Percentiles rank a stretch among this genome's conserved stretches.
Conservation (phyloP, 2,888 invertebrate genomes). For the Stenichneumon culpator region DNA sequence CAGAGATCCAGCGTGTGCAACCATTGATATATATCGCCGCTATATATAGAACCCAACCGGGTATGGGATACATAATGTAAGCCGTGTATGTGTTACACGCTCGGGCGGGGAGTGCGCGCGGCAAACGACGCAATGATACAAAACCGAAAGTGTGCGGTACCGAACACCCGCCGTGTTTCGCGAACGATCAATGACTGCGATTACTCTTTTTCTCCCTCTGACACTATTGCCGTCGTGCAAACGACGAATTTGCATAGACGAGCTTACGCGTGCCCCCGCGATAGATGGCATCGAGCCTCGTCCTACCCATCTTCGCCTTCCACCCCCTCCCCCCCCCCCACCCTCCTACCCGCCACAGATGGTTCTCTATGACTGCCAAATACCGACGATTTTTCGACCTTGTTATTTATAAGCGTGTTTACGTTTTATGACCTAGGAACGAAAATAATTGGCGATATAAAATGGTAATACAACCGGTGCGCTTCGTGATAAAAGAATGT, state of each 20-base stretch:
- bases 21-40: constrained; percentile 50
- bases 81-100: constrained; percentile 23
- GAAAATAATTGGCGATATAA: not conserved
- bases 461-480: not conserved
- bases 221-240: constrained; percentile 38
- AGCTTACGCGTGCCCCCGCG: constrained; percentile 31
- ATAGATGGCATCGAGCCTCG: constrained; percentile 12
- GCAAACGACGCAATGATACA: constrained; percentile 58
- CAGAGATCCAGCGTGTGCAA: constrained; percentile 64
- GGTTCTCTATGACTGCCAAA: not conserved
- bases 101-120: constrained; percentile 22
- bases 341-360: not conserved
- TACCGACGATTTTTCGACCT: not conserved
- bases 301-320: not conserved
- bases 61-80: constrained; percentile 35
- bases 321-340: not conserved
- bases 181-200: constrained; percentile 64
- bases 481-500: not conserved
- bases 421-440: not conserved
- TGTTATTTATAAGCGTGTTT: not conserved
- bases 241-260: constrained; percentile 58
- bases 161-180: constrained; percentile 43
- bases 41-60: constrained; percentile 40
- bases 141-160: constrained; percentile 61
- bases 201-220: constrained; percentile 59